A percentile compares a stretch with the other conserved stretches of the same genome.
Conservation (phyloP, 2,797 vertebrate genomes). For the Myripristis murdjan region DNA sequence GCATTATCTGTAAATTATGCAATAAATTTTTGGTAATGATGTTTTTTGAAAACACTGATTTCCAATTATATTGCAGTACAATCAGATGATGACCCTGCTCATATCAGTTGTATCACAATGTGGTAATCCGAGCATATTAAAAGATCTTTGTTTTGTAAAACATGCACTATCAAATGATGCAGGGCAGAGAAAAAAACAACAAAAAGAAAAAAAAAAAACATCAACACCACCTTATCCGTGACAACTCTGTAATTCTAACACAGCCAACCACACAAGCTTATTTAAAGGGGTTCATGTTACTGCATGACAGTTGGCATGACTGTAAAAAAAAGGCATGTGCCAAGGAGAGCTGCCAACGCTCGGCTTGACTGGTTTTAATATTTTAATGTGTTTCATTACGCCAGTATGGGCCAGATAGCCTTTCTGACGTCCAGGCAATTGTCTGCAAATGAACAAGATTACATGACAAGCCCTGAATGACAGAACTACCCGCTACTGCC, state of each 20-base stretch:
- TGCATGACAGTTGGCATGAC: conserved; percentile 81
- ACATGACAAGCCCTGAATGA: conserved; percentile 88
- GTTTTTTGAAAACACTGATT: not conserved
- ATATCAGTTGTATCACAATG: conserved; percentile 10
- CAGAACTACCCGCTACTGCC: conserved; percentile 81
- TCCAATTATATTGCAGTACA: conserved; percentile 11
- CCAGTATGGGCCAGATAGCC: conserved; percentile 87
- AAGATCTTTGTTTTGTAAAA: conserved; percentile 34
- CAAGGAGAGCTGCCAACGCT: conserved; percentile 80
- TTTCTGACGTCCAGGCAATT: conserved; percentile 87
- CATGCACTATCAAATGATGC: conserved; percentile 32
- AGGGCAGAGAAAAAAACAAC: conserved; percentile 33
- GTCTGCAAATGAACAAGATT: conserved; percentile 91
- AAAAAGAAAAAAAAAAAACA: conserved; percentile 33
- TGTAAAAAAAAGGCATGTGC: conserved; percentile 77
- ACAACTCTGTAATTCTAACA: conserved; percentile 60
- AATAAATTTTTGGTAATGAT: conserved; percentile 3
- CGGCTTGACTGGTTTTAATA: conserved; percentile 87
- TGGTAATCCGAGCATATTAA: conserved; percentile 4
- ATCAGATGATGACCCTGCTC: conserved; percentile 11
- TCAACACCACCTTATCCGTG: conserved; percentile 40
- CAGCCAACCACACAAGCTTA: conserved; percentile 70
- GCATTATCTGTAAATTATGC: not conserved
- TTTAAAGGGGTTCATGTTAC: conserved; percentile 81
- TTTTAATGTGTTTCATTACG: conserved; percentile 90